Percentiles rank a stretch among this genome's conserved stretches.
These are phyloP conservation scores for Hephaestus fuliginosus DNA, from an alignment of 2,797 vertebrate genomes.

Conservation along the genomic window DNA sequence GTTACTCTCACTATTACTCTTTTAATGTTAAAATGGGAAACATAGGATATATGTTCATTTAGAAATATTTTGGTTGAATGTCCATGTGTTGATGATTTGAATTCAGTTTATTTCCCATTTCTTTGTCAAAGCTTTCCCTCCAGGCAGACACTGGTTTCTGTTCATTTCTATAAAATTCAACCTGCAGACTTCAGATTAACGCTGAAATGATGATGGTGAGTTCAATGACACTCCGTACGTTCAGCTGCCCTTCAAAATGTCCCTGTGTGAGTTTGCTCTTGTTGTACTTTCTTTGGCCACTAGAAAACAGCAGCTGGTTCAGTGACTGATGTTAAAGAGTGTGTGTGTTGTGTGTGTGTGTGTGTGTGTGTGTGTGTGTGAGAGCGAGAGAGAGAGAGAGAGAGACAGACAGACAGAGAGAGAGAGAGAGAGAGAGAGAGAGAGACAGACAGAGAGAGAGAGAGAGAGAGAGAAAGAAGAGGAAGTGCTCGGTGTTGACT, in stretches of 20 bases:
- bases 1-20: too few relatives aligned
- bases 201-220: not conserved
- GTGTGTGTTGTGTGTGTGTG: slow-evolving; percentile 27
- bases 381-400: not conserved
- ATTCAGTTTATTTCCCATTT: not conserved
- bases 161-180: not conserved
- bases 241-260: not conserved
- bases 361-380: slow-evolving; percentile 12
- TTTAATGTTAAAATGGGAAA: too few relatives aligned
- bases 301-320: slow-evolving; percentile 23
- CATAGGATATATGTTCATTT: too few relatives aligned
- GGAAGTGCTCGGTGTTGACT: slow-evolving; percentile 59
- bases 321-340: not conserved
- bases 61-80: too few relatives aligned
- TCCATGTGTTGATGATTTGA: too few relatives aligned
- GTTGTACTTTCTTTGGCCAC: slow-evolving; percentile 21
- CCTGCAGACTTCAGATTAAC: not conserved
- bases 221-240: not conserved
- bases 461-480: not conserved
- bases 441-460: not conserved
- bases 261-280: not conserved
- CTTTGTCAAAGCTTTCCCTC: not conserved
- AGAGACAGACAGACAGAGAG: too few relatives aligned
- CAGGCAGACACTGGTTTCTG: too few relatives aligned
- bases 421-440: not conserved